Evolutionary conservation across 2,797 vertebrate genomes (phyloP).

Genomic region (Scomberomorus guttatus): DNA sequence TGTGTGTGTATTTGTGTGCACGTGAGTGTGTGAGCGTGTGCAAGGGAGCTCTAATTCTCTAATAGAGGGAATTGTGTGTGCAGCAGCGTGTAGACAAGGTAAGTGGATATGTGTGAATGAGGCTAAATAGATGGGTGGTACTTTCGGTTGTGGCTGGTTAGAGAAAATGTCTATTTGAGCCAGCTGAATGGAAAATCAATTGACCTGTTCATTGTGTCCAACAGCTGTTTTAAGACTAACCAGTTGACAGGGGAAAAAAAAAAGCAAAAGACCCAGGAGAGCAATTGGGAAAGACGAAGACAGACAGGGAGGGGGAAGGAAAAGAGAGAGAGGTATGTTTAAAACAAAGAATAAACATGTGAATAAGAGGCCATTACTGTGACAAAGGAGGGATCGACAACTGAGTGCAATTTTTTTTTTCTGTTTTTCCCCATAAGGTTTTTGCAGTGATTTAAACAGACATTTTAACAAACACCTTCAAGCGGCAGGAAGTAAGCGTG

Average conservation of each 20-base stretch:
- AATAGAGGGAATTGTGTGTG: conserved; percentile 49
- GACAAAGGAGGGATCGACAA: not conserved
- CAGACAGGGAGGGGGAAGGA: not conserved
- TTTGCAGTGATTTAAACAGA: not conserved
- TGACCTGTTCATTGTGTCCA: conserved; percentile 32
- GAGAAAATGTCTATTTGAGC: conserved; percentile 49
- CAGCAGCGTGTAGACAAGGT: conserved; percentile 36
- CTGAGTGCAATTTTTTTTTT: not conserved
- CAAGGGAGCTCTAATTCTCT: conserved; percentile 37
- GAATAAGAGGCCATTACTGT: not conserved
- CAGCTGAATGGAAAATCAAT: conserved; percentile 55
- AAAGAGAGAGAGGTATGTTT: not conserved
- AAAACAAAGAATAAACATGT: not conserved
- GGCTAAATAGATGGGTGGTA: conserved; percentile 38
- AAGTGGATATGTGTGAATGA: conserved; percentile 46
- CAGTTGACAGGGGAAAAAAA: not conserved
- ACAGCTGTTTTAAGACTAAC: conserved; percentile 44
- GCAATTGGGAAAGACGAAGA: not conserved
- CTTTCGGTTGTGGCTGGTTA: conserved; percentile 35
- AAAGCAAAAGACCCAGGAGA: not conserved
- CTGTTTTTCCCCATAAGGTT: not conserved
- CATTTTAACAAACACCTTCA: not conserved
- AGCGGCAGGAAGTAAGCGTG: not conserved
- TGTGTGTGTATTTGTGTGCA: conserved; percentile 30
- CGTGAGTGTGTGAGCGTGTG: conserved; percentile 28